Percentiles rank a stretch among this genome's conserved stretches.
phyloP scores from a whole-genome alignment of 2,113 vertebrate species.

The Ophiodon elongatus region DNA sequence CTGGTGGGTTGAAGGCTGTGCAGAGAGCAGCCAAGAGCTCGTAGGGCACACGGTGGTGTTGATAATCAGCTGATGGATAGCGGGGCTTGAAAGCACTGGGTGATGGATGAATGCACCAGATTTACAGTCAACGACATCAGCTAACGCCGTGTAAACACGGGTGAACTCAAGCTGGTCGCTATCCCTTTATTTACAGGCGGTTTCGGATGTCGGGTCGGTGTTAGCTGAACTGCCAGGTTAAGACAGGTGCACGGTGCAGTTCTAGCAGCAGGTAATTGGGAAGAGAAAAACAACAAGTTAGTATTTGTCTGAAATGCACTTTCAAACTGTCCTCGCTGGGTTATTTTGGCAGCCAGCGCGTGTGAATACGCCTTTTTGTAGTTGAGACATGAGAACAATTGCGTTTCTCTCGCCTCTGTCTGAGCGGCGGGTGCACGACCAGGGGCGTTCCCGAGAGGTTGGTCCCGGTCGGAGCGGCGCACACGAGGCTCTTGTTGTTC shows the following conservation, averaged over 20 bases:
- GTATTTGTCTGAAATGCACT: conserved; percentile 43
- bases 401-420: conserved; percentile 66
- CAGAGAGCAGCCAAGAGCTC: neutral
- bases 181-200: neutral
- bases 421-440: conserved; percentile 79
- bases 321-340: neutral
- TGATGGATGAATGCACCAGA: conserved; percentile 83
- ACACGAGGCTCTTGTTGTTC: conserved; percentile 71
- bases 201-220: conserved; percentile 29
- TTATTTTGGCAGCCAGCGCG: conserved; percentile 30
- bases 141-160: conserved; percentile 45
- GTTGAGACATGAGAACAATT: conserved; percentile 79
- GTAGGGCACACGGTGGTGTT: neutral
- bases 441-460: conserved; percentile 81
- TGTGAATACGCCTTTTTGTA: conserved; percentile 56
- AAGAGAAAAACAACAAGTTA: conserved; percentile 14
- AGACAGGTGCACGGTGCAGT: conserved; percentile 54
- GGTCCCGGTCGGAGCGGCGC: conserved; percentile 74
- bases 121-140: conserved; percentile 53
- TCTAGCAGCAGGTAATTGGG: conserved; percentile 1
- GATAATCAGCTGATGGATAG: conserved; percentile 35
- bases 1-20: conserved; percentile 19
- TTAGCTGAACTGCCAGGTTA: conserved; percentile 34
- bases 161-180: conserved; percentile 5
- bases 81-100: conserved; percentile 19